Evolutionary conservation across 2,113 vertebrate species (phyloP).

Genomic region (Mus spicilegus): DNA sequence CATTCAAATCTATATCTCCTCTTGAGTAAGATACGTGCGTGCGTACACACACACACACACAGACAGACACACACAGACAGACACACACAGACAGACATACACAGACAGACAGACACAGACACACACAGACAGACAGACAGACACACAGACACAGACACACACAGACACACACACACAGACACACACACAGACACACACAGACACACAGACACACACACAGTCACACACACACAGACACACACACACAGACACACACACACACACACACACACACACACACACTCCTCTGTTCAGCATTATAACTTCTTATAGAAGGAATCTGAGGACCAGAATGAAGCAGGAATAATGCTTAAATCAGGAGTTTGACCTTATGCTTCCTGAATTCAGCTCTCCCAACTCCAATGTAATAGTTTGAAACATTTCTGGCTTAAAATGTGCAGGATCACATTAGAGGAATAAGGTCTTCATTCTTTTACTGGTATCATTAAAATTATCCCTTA

Average conservation of each 20-base stretch:
- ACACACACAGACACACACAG: neutral
- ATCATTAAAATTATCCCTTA: neutral
- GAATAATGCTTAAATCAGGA: neutral
- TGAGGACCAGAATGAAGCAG: neutral
- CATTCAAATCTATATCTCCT: too few relatives aligned
- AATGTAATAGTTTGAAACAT: neutral
- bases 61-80: neutral
- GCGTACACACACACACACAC: neutral
- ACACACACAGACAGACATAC: neutral
- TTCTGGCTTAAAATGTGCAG: neutral
- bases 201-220: too few relatives aligned
- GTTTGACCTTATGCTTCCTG: neutral
- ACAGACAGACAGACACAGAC: neutral
- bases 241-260: too few relatives aligned
- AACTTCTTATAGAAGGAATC: conserved; percentile 19
- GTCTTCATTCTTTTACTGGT: neutral
- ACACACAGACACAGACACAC: neutral
- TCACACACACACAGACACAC: too few relatives aligned
- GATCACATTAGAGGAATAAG: neutral
- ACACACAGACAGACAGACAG: too few relatives aligned
- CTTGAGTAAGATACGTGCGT: neutral
- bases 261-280: too few relatives aligned
- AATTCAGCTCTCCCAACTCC: neutral
- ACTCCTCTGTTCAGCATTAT: neutral
- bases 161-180: neutral